Evolutionary conservation across 2,113 vertebrate genomes (phyloP).

Genomic region (Lophotis ruficrista): DNA sequence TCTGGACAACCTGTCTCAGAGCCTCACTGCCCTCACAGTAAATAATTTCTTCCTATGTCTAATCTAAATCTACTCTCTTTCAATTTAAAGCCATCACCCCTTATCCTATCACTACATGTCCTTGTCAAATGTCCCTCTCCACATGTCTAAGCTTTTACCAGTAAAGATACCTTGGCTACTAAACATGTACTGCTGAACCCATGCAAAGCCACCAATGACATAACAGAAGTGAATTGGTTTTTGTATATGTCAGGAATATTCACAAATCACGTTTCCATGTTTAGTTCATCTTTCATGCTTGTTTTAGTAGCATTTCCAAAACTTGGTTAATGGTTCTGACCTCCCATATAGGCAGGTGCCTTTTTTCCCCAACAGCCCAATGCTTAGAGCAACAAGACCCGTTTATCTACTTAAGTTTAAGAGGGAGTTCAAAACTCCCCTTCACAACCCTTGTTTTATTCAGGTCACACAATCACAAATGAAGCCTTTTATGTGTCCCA

Average conservation of each 20-base stretch:
- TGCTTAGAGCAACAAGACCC: background rate
- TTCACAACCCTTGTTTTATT: background rate
- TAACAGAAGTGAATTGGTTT: background rate
- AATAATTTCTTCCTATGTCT: too few species aligned
- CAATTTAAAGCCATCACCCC: too few species aligned
- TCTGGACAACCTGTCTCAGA: too few species aligned
- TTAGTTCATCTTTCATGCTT: background rate
- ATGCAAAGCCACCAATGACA: background rate
- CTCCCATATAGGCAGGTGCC: background rate
- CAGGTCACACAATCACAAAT: background rate
- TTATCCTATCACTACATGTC: too few species aligned
- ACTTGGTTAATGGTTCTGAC: background rate
- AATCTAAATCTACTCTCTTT: too few species aligned
- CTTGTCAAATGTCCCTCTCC: too few species aligned
- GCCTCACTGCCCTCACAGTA: too few species aligned
- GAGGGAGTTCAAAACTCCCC: background rate
- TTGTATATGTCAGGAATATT: background rate
- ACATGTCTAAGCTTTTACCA: background rate
- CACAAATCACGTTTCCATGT: background rate
- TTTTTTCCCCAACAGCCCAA: background rate
- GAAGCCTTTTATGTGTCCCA: background rate
- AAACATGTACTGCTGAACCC: background rate
- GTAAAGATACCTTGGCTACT: background rate
- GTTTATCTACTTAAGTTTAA: background rate
- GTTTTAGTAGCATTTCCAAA: background rate